These are phyloP conservation scores for Heterodera schachtii DNA, from an alignment of 1,140 invertebrate species.

Conservation along the genomic window DNA sequence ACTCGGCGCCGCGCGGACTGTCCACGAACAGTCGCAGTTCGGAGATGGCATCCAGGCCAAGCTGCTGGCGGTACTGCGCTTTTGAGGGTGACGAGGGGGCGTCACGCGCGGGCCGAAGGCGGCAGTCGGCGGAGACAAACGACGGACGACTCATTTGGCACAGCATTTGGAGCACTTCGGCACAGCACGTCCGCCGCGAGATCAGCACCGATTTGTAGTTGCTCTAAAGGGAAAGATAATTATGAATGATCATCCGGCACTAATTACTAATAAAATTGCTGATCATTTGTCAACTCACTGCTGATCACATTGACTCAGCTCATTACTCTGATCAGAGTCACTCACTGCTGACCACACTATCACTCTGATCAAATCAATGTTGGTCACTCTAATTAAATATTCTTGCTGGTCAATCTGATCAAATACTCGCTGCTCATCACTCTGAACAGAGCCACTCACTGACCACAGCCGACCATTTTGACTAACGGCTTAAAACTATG, in stretches of 20 bases:
- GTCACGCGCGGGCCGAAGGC: background rate
- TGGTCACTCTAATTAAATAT: no score
- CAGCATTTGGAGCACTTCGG: conserved; percentile 39
- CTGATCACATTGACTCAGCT: no score
- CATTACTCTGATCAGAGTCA: no score
- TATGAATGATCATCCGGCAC: no score
- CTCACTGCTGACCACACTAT: no score
- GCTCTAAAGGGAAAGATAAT: conserved; percentile 31
- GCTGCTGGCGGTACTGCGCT: background rate
- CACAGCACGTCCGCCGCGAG: conserved; percentile 40
- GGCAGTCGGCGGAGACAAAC: conserved; percentile 1
- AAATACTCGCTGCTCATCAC: no score
- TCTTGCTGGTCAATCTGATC: no score
- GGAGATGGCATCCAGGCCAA: conserved; percentile 9
- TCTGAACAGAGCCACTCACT: background rate
- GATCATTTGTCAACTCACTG: no score
- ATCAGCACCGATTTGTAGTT: conserved; percentile 51
- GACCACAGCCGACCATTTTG: background rate
- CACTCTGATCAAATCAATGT: no score
- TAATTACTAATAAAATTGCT: no score
- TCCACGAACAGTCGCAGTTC: conserved; percentile 37
- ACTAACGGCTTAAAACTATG: no score
- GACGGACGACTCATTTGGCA: conserved; percentile 43
- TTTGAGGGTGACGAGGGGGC: background rate
- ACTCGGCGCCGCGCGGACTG: conserved; percentile 4